Conservation (phyloP, 2,113 vertebrate genomes). For the Poeciliopsis occidentalis region DNA sequence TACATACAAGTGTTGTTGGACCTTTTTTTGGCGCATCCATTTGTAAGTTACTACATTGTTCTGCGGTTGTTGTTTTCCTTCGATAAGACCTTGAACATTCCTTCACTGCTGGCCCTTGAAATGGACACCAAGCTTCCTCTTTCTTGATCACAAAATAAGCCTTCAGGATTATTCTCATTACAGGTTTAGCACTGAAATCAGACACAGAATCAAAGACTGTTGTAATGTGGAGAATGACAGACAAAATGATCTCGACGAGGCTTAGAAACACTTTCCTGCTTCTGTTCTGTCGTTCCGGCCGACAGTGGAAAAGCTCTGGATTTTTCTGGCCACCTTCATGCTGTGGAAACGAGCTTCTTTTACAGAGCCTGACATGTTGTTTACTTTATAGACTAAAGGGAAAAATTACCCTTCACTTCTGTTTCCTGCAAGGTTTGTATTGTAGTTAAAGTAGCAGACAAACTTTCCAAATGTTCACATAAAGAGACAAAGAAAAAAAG, state of each 20-base stretch:
- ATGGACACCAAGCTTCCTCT: constrained; percentile 48
- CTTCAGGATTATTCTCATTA: constrained; percentile 58
- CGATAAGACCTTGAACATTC: constrained; percentile 46
- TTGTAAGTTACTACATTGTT: too few species aligned
- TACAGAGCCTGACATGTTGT: neutral
- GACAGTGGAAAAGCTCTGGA: neutral
- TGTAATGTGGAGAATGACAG: constrained; percentile 38
- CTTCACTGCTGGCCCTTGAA: constrained; percentile 54
- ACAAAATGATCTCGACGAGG: constrained; percentile 24
- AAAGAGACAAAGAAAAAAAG: too few species aligned
- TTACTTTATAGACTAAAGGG: too few species aligned
- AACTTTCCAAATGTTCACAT: too few species aligned
- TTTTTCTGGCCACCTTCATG: neutral
- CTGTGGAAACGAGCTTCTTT: neutral
- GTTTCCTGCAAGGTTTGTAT: too few species aligned
- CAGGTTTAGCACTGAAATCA: constrained; percentile 59
- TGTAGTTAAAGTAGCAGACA: too few species aligned
- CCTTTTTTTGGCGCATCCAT: too few species aligned
- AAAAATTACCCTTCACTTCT: too few species aligned
- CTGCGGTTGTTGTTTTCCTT: too few species aligned
- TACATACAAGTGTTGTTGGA: neutral
- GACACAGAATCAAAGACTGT: constrained; percentile 64
- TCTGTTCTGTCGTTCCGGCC: constrained; percentile 42
- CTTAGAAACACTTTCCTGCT: constrained; percentile 36
- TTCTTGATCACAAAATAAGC: constrained; percentile 42